Percentiles rank a stretch among this genome's conserved stretches.
Conservation (phyloP, 2,888 invertebrate genomes). For the Neoascia interrupta region DNA sequence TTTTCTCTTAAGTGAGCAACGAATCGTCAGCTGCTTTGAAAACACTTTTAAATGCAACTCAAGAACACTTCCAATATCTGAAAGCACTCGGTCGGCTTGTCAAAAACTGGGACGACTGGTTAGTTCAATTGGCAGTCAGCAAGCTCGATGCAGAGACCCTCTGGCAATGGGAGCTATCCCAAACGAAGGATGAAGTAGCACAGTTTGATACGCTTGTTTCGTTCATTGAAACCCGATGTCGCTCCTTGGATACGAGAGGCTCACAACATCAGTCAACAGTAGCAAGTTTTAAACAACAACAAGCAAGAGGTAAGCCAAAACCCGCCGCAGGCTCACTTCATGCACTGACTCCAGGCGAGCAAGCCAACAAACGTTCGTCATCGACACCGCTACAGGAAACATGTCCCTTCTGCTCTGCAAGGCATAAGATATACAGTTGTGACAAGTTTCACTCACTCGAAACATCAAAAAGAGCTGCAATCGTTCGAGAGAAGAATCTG, state of each 20-base stretch:
- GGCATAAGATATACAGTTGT: conserved; percentile 13
- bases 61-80: conserved; percentile 25
- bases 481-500: conserved; percentile 2
- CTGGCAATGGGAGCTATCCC: conserved; percentile 42
- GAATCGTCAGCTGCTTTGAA: conserved; percentile 23
- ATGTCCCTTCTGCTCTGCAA: conserved; percentile 7
- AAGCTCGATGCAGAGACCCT: conserved; percentile 20
- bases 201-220: conserved; percentile 4
- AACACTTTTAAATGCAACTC: background rate
- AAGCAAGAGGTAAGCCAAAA: no score
- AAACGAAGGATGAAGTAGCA: conserved; percentile 2
- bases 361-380: no score
- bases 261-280: background rate
- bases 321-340: no score
- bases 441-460: conserved; percentile 14
- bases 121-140: conserved; percentile 21
- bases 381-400: no score
- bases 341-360: no score
- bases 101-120: conserved; percentile 43
- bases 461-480: background rate
- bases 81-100: conserved; percentile 27
- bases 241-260: conserved; percentile 18
- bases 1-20: background rate
- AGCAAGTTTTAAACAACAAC: no score
- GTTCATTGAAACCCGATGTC: conserved; percentile 35